Evolutionary conservation across 2,113 vertebrate species (phyloP), one percentile per base, ranked within the genome.

Genomic region (Phalacrocorax aristotelis): DNA sequence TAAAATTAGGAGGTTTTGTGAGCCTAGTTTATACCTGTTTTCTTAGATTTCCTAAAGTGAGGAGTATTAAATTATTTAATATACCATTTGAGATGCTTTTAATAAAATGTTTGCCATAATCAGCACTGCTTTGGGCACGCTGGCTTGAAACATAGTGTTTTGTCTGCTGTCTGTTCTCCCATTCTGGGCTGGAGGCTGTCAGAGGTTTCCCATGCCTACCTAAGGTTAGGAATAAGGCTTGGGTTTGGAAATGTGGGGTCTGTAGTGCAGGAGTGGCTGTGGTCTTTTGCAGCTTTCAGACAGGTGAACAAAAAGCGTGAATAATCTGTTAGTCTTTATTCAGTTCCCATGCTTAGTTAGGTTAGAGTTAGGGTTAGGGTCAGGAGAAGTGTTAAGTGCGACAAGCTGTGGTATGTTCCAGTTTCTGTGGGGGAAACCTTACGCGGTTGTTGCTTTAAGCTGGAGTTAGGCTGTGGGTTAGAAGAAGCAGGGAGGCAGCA

Each of bases 301-400:
- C 61, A 96, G 94, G 95, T 96, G 87, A 82, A 94, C 80, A 96
- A 95, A 96, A 95, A 92, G 72, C 18, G 0, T 82, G 81, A 82
- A 71, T 84, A 88, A 93, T 94, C 70, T 21, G 40, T 36, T 79
- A 65, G 49, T 57, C 70, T 48, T 65, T 62, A 80, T 85, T 79
- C 85, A 29, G 71, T 95, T 95, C 78, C 70, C 78, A 48, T 57
- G 93, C 84, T 93, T 64, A 15, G 60, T 44, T 95, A 16, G 87
- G 90, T 75, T 90, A 18, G 66, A 77, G 18, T 34, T 61, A 23
- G 91, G 89, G 84, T 9, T 79, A 77, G 85, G 93, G 96, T 96
- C 90, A 83, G 82, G 46, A 29, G 32, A 49, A 83, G 68, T 18
- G 60, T 87, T 86, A 62, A 4, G 64, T 26, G 72, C 91, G 83